These are phyloP conservation scores for Oppia nitens DNA, from an alignment of 1,140 invertebrate species.

Conservation along the genomic window DNA sequence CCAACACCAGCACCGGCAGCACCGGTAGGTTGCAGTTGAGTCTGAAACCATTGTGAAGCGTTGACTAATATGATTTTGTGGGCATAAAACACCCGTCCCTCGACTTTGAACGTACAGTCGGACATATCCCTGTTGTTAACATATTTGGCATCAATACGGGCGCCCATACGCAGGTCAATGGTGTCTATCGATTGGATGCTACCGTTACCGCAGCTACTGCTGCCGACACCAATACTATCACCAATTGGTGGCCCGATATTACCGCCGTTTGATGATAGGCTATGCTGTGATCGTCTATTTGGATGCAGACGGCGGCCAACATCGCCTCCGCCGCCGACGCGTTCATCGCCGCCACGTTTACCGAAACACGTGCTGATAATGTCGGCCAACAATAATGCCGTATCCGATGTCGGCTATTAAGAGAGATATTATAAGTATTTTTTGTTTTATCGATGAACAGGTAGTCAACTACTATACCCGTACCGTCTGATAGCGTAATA, in stretches of 20 bases:
- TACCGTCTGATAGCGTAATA: conserved; percentile 74
- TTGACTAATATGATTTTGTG: conserved; percentile 84
- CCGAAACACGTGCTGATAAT: conserved; percentile 76
- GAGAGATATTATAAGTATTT: conserved; percentile 10
- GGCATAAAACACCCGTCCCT: conserved; percentile 77
- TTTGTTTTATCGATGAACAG: background rate
- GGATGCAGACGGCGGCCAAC: conserved; percentile 57
- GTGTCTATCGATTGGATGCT: too few relatives aligned
- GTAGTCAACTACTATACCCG: too few relatives aligned
- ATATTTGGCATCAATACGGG: conserved; percentile 54
- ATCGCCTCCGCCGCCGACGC: too few relatives aligned
- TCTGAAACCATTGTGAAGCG: conserved; percentile 62
- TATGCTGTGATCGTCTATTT: conserved; percentile 50
- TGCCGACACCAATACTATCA: too few relatives aligned
- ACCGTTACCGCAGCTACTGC: too few relatives aligned
- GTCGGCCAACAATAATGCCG: conserved; percentile 63
- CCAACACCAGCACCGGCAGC: too few relatives aligned
- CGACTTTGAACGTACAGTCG: conserved; percentile 76
- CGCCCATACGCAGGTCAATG: too few relatives aligned
- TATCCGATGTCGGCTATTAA: conserved; percentile 57
- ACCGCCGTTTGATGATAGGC: too few relatives aligned
- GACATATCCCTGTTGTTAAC: conserved; percentile 79
- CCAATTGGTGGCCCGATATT: too few relatives aligned
- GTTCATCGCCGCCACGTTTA: too few relatives aligned
- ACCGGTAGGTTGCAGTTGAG: too few relatives aligned